Evolutionary conservation across 1,140 invertebrate genomes (phyloP).

Genomic region (Stegodyphus dumicola): DNA sequence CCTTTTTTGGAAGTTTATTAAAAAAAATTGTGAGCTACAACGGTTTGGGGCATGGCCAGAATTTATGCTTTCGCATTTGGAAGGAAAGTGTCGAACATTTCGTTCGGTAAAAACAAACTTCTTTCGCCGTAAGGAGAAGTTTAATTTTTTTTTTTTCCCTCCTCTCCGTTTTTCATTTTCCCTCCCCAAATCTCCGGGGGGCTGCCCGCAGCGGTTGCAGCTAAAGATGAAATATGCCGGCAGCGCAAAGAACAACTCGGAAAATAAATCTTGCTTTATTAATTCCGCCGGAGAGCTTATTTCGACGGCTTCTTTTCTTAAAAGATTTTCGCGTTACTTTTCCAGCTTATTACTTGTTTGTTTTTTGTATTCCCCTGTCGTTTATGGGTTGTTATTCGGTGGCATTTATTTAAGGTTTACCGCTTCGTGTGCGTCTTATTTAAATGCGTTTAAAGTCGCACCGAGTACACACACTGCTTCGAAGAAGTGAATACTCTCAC

Average conservation of each 20-base stretch:
- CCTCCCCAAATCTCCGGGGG: too few relatives aligned
- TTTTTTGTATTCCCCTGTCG: conserved; percentile 4
- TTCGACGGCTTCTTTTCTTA: background rate
- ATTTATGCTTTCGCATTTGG: background rate
- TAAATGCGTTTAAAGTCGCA: too few relatives aligned
- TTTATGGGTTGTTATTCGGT: background rate
- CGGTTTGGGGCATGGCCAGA: background rate
- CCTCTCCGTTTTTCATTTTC: too few relatives aligned
- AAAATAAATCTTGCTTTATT: conserved; percentile 3
- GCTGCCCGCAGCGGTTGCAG: background rate
- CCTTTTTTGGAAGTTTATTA: too few relatives aligned
- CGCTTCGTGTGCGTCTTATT: too few relatives aligned
- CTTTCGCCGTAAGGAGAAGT: background rate
- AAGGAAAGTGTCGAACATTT: background rate
- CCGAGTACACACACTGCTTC: too few relatives aligned
- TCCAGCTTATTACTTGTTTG: background rate
- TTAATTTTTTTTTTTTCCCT: background rate
- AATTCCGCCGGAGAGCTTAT: background rate
- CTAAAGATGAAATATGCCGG: background rate
- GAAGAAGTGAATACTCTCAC: too few relatives aligned
- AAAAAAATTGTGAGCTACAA: too few relatives aligned
- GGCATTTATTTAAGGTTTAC: too few relatives aligned
- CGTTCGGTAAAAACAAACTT: background rate
- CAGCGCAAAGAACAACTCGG: background rate
- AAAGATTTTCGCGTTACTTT: background rate